Conservation (phyloP, 2,797 vertebrate genomes). For the Darevskia nairensis region DNA sequence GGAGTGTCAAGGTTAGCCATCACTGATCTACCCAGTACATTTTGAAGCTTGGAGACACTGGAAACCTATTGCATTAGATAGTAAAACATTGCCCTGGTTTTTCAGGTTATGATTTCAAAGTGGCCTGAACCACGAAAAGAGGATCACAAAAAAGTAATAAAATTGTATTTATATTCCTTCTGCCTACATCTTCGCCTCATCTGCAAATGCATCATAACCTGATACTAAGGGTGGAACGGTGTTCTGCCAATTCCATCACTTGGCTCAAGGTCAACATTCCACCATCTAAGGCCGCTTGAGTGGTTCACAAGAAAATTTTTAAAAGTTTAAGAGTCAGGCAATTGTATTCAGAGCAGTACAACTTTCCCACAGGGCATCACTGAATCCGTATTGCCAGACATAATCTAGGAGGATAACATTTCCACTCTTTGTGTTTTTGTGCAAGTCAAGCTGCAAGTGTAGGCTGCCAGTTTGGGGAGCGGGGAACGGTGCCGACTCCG, state of each 20-base stretch:
- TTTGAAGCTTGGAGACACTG: not conserved
- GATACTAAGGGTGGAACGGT: not conserved
- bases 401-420: slow-evolving; percentile 35
- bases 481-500: slow-evolving; percentile 23
- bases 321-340: not conserved
- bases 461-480: slow-evolving; percentile 9
- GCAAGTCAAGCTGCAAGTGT: slow-evolving; percentile 30
- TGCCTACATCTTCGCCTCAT: not conserved
- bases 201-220: not conserved
- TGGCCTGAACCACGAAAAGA: not conserved
- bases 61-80: not conserved
- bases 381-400: slow-evolving; percentile 22
- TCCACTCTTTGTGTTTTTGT: not conserved
- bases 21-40: not conserved
- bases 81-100: not conserved
- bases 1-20: no score
- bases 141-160: not conserved
- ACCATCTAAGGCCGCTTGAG: not conserved
- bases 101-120: not conserved
- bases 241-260: no score
- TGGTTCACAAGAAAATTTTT: not conserved
- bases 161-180: no score
- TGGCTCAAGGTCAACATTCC: not conserved
- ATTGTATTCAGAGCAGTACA: slow-evolving; percentile 16
- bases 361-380: slow-evolving; percentile 9